A percentile compares a stretch with the other conserved stretches of the same genome.
Evolutionary conservation across 2,113 vertebrate genomes (phyloP).

Genomic region (Scortum barcoo): DNA sequence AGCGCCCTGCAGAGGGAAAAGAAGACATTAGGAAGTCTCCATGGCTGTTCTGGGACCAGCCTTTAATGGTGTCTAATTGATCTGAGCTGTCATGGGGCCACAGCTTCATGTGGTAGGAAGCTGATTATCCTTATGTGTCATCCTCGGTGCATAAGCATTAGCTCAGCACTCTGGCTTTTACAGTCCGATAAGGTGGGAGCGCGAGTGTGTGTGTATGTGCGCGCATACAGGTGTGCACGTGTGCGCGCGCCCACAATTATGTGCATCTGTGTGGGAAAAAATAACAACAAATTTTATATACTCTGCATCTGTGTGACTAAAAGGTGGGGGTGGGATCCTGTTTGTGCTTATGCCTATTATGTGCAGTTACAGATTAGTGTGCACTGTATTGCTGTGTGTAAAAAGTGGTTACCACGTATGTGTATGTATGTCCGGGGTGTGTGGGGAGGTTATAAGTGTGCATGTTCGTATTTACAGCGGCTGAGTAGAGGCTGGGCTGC

Average conservation of each 20-base stretch:
- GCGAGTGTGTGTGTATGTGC: constrained; percentile 14
- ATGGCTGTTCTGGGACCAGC: constrained; percentile 70
- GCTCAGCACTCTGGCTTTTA: constrained; percentile 41
- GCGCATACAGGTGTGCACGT: constrained; percentile 28
- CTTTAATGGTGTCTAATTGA: constrained; percentile 81
- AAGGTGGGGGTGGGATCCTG: constrained; percentile 30
- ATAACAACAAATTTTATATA: constrained; percentile 9
- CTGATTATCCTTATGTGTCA: constrained; percentile 65
- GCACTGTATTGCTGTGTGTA: constrained; percentile 13
- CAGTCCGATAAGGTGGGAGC: constrained; percentile 16
- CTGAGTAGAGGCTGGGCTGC: constrained; percentile 26
- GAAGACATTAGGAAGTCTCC: constrained; percentile 72
- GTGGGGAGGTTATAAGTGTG: constrained; percentile 9
- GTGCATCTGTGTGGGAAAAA: constrained; percentile 32
- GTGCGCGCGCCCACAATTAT: background rate
- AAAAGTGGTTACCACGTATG: constrained; percentile 13
- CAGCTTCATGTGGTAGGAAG: constrained; percentile 61
- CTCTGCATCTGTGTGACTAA: constrained; percentile 21
- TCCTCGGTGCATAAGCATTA: constrained; percentile 44
- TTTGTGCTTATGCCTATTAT: constrained; percentile 28
- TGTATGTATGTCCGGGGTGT: background rate
- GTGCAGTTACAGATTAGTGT: constrained; percentile 26
- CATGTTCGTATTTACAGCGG: constrained; percentile 46
- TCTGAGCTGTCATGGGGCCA: constrained; percentile 70
- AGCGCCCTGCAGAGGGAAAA: constrained; percentile 63